Conservation (phyloP, 1,140 invertebrate genomes). For the Epicauta chinensis region DNA sequence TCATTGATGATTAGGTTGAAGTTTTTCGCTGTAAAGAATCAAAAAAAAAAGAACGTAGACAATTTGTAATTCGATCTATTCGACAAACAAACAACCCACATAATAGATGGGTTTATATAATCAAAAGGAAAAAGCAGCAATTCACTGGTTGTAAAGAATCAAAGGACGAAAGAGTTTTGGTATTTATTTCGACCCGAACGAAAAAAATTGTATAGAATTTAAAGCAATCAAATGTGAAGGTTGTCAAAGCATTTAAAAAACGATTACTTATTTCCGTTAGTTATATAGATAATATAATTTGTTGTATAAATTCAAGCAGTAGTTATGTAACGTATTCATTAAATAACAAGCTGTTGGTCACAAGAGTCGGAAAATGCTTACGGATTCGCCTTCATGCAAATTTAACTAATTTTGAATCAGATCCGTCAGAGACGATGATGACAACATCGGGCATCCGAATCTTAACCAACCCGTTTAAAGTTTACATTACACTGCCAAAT, state of each 20-base stretch:
- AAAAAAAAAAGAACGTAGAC: no score
- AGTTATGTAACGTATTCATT: conserved; percentile 5
- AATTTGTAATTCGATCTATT: conserved; percentile 6
- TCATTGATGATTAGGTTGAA: no score
- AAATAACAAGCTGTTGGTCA: conserved; percentile 19
- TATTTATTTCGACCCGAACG: no score
- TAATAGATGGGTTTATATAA: conserved; percentile 6
- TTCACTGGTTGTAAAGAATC: neutral
- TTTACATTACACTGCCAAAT: conserved; percentile 5
- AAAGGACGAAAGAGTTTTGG: neutral
- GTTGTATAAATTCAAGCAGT: no score
- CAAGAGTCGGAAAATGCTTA: conserved; percentile 8
- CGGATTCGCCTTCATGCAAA: conserved; percentile 23
- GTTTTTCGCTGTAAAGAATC: no score
- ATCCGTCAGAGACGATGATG: conserved; percentile 14
- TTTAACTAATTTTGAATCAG: conserved; percentile 25
- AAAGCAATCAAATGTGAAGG: neutral
- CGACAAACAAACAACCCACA: conserved; percentile 8
- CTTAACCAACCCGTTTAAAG: conserved; percentile 9
- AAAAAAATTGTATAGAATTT: no score
- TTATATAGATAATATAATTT: no score
- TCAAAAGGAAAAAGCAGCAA: neutral
- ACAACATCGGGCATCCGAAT: conserved; percentile 19
- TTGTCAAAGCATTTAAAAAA: neutral
- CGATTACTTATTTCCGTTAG: no score